These are phyloP conservation scores for Microchirus variegatus DNA, from an alignment of 2,797 vertebrate species.

Conservation along the genomic window DNA sequence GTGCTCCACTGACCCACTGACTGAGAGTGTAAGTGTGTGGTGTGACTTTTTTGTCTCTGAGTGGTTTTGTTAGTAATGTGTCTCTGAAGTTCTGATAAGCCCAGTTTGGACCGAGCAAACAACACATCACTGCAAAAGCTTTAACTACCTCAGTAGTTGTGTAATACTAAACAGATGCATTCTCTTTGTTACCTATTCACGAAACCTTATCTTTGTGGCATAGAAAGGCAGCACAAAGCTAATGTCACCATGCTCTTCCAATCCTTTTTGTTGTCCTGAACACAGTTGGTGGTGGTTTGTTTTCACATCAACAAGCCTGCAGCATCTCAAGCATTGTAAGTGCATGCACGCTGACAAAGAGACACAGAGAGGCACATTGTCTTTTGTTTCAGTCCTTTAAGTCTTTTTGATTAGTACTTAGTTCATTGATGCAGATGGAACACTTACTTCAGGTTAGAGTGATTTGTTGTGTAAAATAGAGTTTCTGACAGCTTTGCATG, in stretches of 20 bases:
- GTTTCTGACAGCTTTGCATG: constrained; percentile 40
- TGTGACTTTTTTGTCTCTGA: constrained; percentile 45
- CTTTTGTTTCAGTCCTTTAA: constrained; percentile 57
- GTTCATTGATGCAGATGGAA: constrained; percentile 49
- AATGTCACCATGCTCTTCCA: constrained; percentile 24
- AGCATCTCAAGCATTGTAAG: constrained; percentile 52
- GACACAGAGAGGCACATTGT: constrained; percentile 35
- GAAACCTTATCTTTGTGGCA: constrained; percentile 20
- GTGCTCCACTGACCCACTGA: constrained; percentile 66
- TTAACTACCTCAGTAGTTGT: background rate
- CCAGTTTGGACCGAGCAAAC: background rate
- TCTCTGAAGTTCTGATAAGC: constrained; percentile 13
- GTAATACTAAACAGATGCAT: background rate
- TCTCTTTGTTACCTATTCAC: constrained; percentile 16
- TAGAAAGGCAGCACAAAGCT: constrained; percentile 18
- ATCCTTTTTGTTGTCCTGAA: constrained; percentile 39
- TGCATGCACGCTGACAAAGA: constrained; percentile 37
- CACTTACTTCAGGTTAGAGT: constrained; percentile 54
- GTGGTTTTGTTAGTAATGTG: constrained; percentile 28
- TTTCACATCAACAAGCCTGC: constrained; percentile 50
- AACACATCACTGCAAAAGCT: background rate
- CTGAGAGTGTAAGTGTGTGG: constrained; percentile 26
- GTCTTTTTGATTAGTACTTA: constrained; percentile 55
- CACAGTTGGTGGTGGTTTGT: constrained; percentile 51
- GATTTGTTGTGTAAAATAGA: constrained; percentile 40